Base-by-base conservation (phyloP, 2,113 vertebrate genomes). In the Erythrocercus mccallii region DNA sequence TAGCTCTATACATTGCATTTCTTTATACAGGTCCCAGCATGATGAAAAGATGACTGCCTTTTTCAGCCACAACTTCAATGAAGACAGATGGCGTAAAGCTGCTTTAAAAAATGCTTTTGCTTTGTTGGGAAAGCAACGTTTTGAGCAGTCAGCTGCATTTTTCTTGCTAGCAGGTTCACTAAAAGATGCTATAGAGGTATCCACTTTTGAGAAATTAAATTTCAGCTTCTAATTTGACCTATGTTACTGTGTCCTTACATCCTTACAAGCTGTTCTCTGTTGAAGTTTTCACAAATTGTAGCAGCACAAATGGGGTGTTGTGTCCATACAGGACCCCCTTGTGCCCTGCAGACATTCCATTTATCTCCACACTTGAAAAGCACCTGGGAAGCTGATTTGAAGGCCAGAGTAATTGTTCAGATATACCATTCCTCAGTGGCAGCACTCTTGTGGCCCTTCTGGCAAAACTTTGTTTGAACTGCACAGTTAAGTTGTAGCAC, bases 21-120 rank as follows among this genome's bases (percentile, higher is more conserved):
- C 86, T 83, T 94, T 79, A 5, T 35, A 20, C 88, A 99, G 99
- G 95, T 99, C 99, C 90, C 99, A 99, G 94, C 98, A 99, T 5
- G 99, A 99, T 72, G 98, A 99, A 88, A 99, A 99, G 98, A 99
- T 99, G 99, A 99, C 99, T 65, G 97, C 98, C 65, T 99, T 99
- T 97, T 99, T 99, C 97, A 99, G 99, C 94, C 99, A 99, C 96
- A 99, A 99, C 97, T 99, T 99, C 98, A 98, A 61, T 69, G 99
- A 99, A 98, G 99, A 99, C 64, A 98, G 99, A 77, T 99, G 99
- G 99, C 98, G 99, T 72, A 99, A 99, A 97, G 99, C 99, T 35
- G 99, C 99, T 85, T 97, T 99, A 96, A 99, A 99, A 97, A 99
- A 99, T 37, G 99, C 99, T 71, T 99, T 99, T 96, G 98, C 99